Conservation (phyloP, 2,113 vertebrate genomes). For the Hypanus sabinus region DNA sequence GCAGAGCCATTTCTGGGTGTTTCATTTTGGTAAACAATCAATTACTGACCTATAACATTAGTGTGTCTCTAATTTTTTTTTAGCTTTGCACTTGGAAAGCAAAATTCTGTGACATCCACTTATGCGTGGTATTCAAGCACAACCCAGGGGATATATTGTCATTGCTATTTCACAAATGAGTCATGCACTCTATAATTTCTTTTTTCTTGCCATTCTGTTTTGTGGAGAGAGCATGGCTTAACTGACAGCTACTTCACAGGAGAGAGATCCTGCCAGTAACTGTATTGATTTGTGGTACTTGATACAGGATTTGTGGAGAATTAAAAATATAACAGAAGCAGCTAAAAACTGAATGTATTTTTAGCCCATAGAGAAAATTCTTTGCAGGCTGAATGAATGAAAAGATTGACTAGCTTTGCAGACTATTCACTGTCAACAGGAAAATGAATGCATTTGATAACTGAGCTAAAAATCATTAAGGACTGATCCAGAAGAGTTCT, state of each 20-base stretch:
- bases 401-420: neutral
- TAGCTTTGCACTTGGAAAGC: neutral
- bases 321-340: slow-evolving; percentile 30
- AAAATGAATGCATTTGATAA: slow-evolving; percentile 21
- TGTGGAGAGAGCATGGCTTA: slow-evolving; percentile 5
- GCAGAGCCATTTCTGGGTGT: neutral
- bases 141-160: neutral
- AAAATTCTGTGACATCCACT: slow-evolving; percentile 4
- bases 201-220: slow-evolving; percentile 19
- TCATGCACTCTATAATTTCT: neutral
- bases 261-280: slow-evolving; percentile 19
- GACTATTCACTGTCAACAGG: neutral
- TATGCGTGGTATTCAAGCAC: slow-evolving; percentile 5
- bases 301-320: slow-evolving; percentile 34
- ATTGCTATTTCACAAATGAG: slow-evolving; percentile 10
- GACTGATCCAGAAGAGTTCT: neutral
- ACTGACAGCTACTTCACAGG: slow-evolving; percentile 18
- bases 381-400: slow-evolving; percentile 33
- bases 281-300: slow-evolving; percentile 26
- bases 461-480: slow-evolving; percentile 21
- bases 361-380: neutral
- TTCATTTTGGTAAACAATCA: neutral
- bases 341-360: slow-evolving; percentile 32
- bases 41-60: neutral
- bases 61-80: slow-evolving; percentile 2